Base-by-base conservation (phyloP, 1,140 invertebrate species). In the Paralvinella palmiformis region DNA sequence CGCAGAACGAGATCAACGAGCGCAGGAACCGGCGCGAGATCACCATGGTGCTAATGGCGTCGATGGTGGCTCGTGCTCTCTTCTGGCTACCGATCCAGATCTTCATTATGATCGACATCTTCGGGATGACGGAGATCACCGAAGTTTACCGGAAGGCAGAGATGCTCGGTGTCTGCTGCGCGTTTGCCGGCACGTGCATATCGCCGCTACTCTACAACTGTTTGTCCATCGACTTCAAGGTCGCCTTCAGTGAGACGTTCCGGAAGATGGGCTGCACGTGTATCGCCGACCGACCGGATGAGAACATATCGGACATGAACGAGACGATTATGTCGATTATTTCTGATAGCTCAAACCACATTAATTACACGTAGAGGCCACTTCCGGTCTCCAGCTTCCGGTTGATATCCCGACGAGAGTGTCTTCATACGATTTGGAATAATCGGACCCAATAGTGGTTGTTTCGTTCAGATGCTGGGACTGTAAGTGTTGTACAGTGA, bases 261-360 rank as follows among this genome's bases (percentile, higher is more conserved):
- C n/a, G 36, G 41, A n/a, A 41, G 63, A 13, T 24, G 36, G 56
- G 32, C 36, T 59, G 45, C 37, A 36, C 45, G 32, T 37, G 32
- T 22, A 6, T 24, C 1, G n/a, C 36, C 24, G 35, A 24, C 24
- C 27, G 35, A 24, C 24, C 33, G 37, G 63, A 50, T 22, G 57
- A 22, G 27, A 29, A 37, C 33, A 22, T 27, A 17, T 61, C 63
- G 10, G 63, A 65, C 50, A 45, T 60, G 44, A 65, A 65, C 63
- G 64, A 66, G 52, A 66, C 64, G 1, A 66, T 66, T 32, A 48
- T 66, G 59, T 66, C 64, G n/a, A 66, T 66, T 29, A 66, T 66
- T 29, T 66, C 64, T 15, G 64, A 66, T 35, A 62, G 59, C 33
- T 66, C 64, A 10, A 65, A 65, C 45, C 57, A 60, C 32, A 65